These are phyloP conservation scores for Pseudorasbora parva DNA, from an alignment of 2,113 vertebrate species.

Conservation along the genomic window DNA sequence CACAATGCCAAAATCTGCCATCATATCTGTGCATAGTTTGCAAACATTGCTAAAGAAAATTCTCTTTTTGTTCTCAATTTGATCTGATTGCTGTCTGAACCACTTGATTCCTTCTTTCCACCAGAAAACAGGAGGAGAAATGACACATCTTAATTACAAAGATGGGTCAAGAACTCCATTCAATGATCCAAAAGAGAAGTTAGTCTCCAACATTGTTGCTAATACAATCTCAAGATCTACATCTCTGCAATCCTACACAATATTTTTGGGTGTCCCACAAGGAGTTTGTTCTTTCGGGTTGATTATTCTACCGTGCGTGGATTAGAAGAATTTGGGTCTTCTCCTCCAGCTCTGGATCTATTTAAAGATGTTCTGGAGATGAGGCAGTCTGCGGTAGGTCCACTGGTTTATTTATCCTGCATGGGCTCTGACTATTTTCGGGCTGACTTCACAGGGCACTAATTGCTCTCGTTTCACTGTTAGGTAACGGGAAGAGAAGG, in stretches of 20 bases:
- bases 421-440: conserved; percentile 72
- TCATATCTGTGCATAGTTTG: not conserved
- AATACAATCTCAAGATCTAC: not conserved
- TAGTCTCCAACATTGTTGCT: not conserved
- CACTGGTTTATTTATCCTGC: conserved; percentile 78
- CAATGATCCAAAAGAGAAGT: no score
- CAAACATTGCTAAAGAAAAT: not conserved
- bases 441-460: conserved; percentile 78
- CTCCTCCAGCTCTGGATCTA: conserved; percentile 49
- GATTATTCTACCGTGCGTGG: not conserved
- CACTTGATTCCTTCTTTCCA: not conserved
- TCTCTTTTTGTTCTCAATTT: not conserved
- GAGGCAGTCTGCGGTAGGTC: conserved; percentile 74
- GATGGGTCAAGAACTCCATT: no score
- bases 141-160: not conserved
- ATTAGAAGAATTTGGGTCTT: conserved; percentile 22
- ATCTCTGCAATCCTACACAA: not conserved
- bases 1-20: no score
- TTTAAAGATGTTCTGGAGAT: conserved; percentile 61
- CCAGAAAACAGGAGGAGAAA: not conserved
- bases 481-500: conserved; percentile 78
- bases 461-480: conserved; percentile 81
- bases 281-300: not conserved
- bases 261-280: not conserved
- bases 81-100: not conserved